phyloP scores from a whole-genome alignment of 2,888 invertebrate genomes.

The Eledone cirrhosa region DNA sequence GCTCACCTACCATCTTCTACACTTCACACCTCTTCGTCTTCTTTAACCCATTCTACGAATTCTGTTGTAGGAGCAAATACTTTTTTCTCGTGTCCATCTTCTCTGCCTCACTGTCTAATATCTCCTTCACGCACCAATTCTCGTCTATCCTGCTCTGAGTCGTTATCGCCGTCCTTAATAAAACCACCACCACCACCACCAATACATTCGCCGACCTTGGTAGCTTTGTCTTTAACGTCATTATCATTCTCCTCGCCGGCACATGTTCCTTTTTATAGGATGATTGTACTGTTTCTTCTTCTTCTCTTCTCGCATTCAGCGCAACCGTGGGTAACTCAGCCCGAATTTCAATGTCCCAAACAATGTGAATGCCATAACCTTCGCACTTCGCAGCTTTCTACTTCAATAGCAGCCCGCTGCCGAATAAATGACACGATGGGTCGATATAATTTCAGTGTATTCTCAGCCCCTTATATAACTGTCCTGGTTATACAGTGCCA shows the following conservation, averaged over 20 bases:
- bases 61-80: background rate
- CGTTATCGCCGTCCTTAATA: background rate
- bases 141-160: background rate
- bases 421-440: conserved; percentile 8
- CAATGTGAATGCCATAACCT: conserved; percentile 24
- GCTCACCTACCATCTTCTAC: background rate
- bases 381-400: background rate
- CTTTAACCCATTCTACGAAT: background rate
- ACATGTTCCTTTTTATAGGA: background rate
- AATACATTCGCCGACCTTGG: background rate
- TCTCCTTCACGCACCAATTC: background rate
- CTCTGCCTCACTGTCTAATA: background rate
- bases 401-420: conserved; percentile 14
- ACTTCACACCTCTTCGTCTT: background rate
- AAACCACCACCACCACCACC: background rate
- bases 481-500: conserved; percentile 24
- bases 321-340: background rate
- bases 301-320: background rate
- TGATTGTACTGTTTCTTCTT: conserved; percentile 10
- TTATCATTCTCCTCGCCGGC: background rate
- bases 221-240: background rate
- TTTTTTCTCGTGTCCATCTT: background rate
- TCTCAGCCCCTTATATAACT: conserved; percentile 8
- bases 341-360: conserved; percentile 16
- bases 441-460: conserved; percentile 25